A percentile compares a stretch with the other conserved stretches of the same genome.
phyloP scores from a whole-genome alignment of 2,888 invertebrate species.

The Drosophila kuntzei region DNA sequence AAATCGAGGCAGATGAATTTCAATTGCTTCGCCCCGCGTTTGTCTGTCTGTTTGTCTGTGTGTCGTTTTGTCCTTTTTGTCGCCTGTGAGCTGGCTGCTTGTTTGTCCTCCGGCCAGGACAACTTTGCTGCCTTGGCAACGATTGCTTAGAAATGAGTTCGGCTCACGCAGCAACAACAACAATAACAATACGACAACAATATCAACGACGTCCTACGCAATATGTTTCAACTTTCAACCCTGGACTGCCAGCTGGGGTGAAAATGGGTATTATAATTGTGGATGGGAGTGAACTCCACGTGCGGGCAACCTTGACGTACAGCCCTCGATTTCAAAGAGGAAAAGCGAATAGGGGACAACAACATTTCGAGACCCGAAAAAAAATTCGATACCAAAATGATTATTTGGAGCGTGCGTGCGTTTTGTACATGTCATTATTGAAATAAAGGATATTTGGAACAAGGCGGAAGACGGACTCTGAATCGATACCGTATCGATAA shows the following conservation, averaged over 20 bases:
- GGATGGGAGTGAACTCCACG: constrained; percentile 41
- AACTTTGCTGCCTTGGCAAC: constrained; percentile 65
- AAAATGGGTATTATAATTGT: constrained; percentile 4
- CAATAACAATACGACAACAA: neutral
- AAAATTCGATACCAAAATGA: constrained; percentile 55
- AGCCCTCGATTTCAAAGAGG: constrained; percentile 28
- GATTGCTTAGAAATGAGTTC: constrained; percentile 59
- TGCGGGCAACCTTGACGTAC: constrained; percentile 58
- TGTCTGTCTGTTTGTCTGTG: constrained; percentile 16
- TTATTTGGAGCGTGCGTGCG: constrained; percentile 66
- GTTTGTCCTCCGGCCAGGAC: constrained; percentile 66
- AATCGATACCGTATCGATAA: constrained; percentile 55
- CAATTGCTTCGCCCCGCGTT: constrained; percentile 58
- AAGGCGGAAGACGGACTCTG: constrained; percentile 26
- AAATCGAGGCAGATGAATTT: constrained; percentile 79
- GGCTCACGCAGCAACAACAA: constrained; percentile 56
- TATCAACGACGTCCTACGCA: constrained; percentile 72
- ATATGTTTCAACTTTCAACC: constrained; percentile 76
- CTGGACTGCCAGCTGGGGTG: constrained; percentile 30
- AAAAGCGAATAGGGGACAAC: constrained; percentile 12
- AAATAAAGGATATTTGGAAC: constrained; percentile 51
- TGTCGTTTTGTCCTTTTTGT: constrained; percentile 36
- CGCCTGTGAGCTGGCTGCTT: constrained; percentile 29
- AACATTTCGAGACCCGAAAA: constrained; percentile 7
- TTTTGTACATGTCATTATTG: constrained; percentile 71